Conservation (phyloP, 2,888 invertebrate species). For the Pachydiplax longipennis region DNA sequence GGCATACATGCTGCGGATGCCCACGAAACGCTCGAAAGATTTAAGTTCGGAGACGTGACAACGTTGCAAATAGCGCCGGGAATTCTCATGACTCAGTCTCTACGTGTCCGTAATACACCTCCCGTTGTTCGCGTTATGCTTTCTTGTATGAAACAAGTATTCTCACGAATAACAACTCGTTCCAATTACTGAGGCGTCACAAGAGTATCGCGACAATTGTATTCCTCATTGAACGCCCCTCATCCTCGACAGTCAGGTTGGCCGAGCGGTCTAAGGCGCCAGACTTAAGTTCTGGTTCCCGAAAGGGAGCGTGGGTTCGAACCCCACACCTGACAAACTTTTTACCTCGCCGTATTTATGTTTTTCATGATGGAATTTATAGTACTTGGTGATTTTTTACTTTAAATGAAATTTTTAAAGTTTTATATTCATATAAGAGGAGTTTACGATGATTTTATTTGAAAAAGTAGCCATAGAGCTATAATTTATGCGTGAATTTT, state of each 20-base stretch:
- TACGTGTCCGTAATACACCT: neutral
- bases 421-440: no score
- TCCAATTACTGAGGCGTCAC: neutral
- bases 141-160: neutral
- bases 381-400: no score
- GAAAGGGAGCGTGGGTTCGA: conserved; percentile 84
- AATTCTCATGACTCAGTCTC: neutral
- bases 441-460: no score
- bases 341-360: neutral
- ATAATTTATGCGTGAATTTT: no score
- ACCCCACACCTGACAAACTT: conserved; percentile 75
- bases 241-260: conserved; percentile 68
- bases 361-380: neutral
- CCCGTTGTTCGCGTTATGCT: neutral
- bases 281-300: conserved; percentile 85
- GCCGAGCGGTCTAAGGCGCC: conserved; percentile 86
- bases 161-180: neutral
- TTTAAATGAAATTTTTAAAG: no score
- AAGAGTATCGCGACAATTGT: neutral
- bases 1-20: neutral
- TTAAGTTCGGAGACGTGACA: neutral
- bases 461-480: no score
- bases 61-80: neutral
- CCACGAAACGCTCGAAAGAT: neutral
- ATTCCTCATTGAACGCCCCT: neutral